Base-by-base conservation (phyloP, 2,113 vertebrate genomes). In the Rhinichthys klamathensis region DNA sequence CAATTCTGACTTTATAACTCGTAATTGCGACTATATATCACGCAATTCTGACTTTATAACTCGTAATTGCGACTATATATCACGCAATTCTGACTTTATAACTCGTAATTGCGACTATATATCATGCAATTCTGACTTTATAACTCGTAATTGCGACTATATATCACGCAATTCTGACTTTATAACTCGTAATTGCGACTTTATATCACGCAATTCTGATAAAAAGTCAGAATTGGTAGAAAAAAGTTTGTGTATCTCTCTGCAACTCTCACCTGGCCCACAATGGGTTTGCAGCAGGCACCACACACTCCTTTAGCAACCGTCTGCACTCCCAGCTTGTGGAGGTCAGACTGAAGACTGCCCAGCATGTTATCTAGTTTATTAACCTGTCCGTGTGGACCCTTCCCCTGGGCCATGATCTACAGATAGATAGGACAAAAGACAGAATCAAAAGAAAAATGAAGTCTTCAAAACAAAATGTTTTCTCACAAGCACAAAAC, bases 291-390 rank as follows among this genome's bases (percentile, higher is more conserved):
- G 93, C 96, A 97, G 94, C 98, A 99, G 92, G 98, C 98, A 16
- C 98, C 98, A 1, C 98, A 99, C 46, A 99, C 97, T 1, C 98
- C 98, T 93, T 99, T 99, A 89, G 98, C 98, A 0, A 99, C 97
- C 0, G 98, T 99, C 86, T 98, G 97, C 9, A 99, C 98, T 0
- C 98, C 98, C 89, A 99, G 94, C 79, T 98, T 98, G 92, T 99
- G 97, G 86, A 99, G 95, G 93, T 99, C 98, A 0, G 97, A 99
- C 93, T 99, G 98, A 69, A 99, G 95, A 89, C 97, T 99, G 27
- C 97, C 98, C 77, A 99, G 93, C 98, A 99, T 99, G 94, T 97
- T 99, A 93, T 99, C 98, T 85, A 99, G 94, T 91, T 99, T 98
- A 92, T 98, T 99, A 87, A 97, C 97, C 11, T 97, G 97, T 11